Base-by-base conservation (phyloP, 2,113 vertebrate species). In the Oxyruncus cristatus region DNA sequence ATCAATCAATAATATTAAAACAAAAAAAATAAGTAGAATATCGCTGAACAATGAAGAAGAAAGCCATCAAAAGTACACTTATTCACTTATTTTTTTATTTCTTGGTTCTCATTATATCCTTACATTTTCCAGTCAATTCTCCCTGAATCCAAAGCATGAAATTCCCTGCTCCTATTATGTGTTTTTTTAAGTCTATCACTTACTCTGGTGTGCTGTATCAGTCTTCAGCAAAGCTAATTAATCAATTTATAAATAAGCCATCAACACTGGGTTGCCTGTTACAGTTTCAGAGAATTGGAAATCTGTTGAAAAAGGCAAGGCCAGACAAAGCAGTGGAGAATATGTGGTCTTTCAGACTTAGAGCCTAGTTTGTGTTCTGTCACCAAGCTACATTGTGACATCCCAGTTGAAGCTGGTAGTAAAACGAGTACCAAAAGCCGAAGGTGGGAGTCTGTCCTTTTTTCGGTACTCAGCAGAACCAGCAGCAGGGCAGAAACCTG, bases 161-260 rank as follows among this genome's bases (percentile, higher is more conserved):
- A 39, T 68, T 72, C 35, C 18, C 6, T 53, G 5, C 0, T 80
- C 2, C 47, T 61, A 1, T 30, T 78, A 28, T 0, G 2, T 47
- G 4, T 33, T 37, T 52, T 42, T 65, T 86, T 9, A 72, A 66
- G 8, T 49, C 18, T 66, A 0, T 55, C 27, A 58, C 9, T 78
- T 88, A 35, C 33, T 78, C 8, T 53, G 17, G 10, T 71, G 20
- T 17, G 23, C 39, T 74, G 27, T 46, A 59, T 59, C 37, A 44
- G 6, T 46, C 32, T 72, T 63, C 41, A 63, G 7, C 33, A 72
- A 49, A 89, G 55, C 19, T 77, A 28, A 59, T 71, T 86, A 41
- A 72, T 61, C 16, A 27, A 18, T 81, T 68, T 79, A 35, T 65
- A 50, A 72, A 30, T 37, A 78, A 76, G 14, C 7, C n/a, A 85